Percentiles rank a stretch among this genome's conserved stretches.
phyloP scores from a whole-genome alignment of 2,888 invertebrate species.

The Oxyteleia sp. region DNA sequence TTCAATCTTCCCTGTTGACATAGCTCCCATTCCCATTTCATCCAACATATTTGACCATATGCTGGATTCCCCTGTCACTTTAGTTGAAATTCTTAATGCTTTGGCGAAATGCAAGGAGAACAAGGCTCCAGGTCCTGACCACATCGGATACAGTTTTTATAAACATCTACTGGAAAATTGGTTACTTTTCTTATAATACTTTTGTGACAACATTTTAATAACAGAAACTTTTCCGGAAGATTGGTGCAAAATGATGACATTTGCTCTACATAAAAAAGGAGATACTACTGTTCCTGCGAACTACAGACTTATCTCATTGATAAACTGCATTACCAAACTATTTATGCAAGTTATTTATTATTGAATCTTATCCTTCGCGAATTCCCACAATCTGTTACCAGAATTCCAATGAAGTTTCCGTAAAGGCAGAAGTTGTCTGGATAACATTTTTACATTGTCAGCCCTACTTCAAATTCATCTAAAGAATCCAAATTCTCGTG shows the following conservation, averaged over 20 bases:
- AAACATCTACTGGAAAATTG: conserved; percentile 6
- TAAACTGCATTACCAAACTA: conserved; percentile 12
- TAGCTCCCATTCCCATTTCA: no score
- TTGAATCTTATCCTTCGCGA: no score
- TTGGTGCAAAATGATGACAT: conserved; percentile 5
- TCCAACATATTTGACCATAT: no score
- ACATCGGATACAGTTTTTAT: not conserved
- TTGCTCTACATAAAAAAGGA: conserved; percentile 17
- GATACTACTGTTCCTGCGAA: conserved; percentile 1
- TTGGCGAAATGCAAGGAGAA: not conserved
- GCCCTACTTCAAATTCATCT: no score
- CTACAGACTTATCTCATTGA: conserved; percentile 14
- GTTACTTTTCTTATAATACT: not conserved
- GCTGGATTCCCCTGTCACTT: not conserved
- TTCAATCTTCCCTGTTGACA: no score
- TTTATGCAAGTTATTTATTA: conserved; percentile 20
- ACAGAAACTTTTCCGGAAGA: not conserved
- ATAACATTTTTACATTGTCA: not conserved
- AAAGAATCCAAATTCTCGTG: no score
- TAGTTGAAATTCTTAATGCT: not conserved
- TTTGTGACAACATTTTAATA: not conserved
- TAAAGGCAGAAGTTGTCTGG: not conserved
- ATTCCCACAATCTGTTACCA: not conserved
- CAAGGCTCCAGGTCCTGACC: not conserved
- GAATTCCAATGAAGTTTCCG: conserved; percentile 6